Evolutionary conservation across 2,113 vertebrate species (phyloP), one percentile per base, ranked within the genome.

Genomic region (Galeopterus variegatus): DNA sequence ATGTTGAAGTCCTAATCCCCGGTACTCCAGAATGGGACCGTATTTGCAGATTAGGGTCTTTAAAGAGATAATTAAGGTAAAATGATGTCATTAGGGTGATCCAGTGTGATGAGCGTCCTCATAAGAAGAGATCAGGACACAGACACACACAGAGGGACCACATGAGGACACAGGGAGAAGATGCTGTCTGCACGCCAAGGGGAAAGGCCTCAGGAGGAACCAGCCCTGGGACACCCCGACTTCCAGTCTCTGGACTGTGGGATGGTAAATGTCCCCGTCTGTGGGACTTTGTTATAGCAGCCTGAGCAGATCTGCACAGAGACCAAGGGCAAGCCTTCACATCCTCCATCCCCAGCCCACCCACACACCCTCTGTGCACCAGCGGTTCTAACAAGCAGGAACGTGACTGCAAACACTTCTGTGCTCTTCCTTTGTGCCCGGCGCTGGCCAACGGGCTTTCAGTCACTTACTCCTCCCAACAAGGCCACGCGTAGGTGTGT

Each of bases 401-500:
- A 41, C 41, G 4, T 41, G 41, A 4, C 41, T 41, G 41, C 41
- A 41, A 41, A 41, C 41, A 41, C 41, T 41, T 41, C 41, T 41
- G 41, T 41, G 41, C 67, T 18, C 19, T 13, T 50, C 26, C 36
- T 77, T 8, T 0, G 1, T 60, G 21, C 70, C 2, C 5, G 9
- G 19, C 60, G 10, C 67, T 21, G 41, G 28, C 26, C 56, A 0
- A 0, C 7, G 3, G 72, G 62, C 33, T 70, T 14, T 23, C 10
- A 10, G 8, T 8, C 13, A 2, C 19, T 41, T 3, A 6, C 56
- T 24, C 54, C 48, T 73, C 67, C 48, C 10, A 21, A 75, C 26
- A 1, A 1, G n/a, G 4, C 76, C 5, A 3, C 9, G 3, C 12
- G 0, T 0, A 2, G 0, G 45, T 2, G 1, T 1, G 0, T 41